phyloP scores from a whole-genome alignment of 2,797 vertebrate genomes.

The Characodon lateralis region DNA sequence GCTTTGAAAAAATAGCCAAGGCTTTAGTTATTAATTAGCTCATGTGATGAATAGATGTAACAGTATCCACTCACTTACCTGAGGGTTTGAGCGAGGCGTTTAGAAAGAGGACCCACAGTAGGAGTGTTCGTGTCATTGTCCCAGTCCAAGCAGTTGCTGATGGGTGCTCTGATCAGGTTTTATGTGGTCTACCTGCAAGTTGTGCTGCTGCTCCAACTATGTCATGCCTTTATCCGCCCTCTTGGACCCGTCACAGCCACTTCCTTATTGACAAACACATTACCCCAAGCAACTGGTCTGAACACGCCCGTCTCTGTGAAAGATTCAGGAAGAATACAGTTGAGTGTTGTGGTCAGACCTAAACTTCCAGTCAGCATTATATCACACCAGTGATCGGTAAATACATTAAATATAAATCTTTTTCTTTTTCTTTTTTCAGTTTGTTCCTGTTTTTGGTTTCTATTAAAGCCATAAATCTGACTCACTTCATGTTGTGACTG shows the following conservation, averaged over 20 bases:
- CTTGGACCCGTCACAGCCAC: conserved; percentile 36
- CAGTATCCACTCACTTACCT: conserved; percentile 74
- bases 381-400: not conserved
- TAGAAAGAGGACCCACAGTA: conserved; percentile 73
- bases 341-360: not conserved
- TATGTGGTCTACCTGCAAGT: conserved; percentile 50
- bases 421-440: not conserved
- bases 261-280: conserved; percentile 48
- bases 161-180: conserved; percentile 22
- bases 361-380: not conserved
- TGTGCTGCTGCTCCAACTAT: not conserved
- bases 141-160: conserved; percentile 43
- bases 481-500: not conserved
- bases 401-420: conserved; percentile 11
- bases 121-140: conserved; percentile 66
- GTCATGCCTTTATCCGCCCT: conserved; percentile 61
- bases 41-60: conserved; percentile 28
- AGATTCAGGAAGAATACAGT: conserved; percentile 49
- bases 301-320: conserved; percentile 42
- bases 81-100: conserved; percentile 53
- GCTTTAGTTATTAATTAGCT: conserved; percentile 68
- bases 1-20: conserved; percentile 13
- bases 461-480: conserved; percentile 11
- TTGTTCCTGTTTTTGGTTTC: conserved; percentile 1
- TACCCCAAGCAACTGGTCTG: conserved; percentile 25